Evolutionary conservation across 2,113 vertebrate genomes (phyloP).

Genomic region (Shinisaurus crocodilurus): DNA sequence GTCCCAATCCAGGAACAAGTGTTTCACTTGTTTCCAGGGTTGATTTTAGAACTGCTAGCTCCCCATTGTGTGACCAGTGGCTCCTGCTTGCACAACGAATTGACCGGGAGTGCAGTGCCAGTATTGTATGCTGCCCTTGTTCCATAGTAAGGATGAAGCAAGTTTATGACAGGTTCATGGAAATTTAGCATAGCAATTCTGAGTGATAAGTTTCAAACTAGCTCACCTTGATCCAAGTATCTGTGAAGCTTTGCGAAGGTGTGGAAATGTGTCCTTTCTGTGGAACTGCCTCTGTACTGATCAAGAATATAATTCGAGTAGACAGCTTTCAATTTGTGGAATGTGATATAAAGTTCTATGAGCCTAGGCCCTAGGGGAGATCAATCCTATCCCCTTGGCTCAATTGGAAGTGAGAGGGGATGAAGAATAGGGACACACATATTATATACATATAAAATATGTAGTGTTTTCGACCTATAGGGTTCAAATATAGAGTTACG

Average conservation of each 20-base stretch:
- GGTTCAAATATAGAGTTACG: neutral
- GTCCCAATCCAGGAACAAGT: too few species aligned
- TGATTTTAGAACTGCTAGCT: too few species aligned
- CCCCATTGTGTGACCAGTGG: too few species aligned
- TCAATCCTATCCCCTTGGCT: neutral
- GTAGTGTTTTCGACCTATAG: too few species aligned
- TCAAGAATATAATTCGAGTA: neutral
- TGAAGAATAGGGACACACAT: neutral
- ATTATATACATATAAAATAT: too few species aligned
- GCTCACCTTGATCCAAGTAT: neutral
- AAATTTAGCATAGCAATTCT: neutral
- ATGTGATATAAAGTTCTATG: neutral
- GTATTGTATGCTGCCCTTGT: too few species aligned
- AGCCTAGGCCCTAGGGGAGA: neutral
- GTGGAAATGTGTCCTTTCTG: neutral
- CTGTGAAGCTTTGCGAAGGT: neutral
- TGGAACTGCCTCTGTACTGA: neutral
- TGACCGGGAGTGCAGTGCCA: too few species aligned
- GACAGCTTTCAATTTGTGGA: neutral
- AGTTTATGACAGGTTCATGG: neutral
- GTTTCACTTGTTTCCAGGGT: too few species aligned
- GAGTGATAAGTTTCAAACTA: neutral
- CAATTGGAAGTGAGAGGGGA: neutral
- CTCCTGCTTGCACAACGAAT: too few species aligned
- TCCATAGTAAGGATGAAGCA: neutral